Evolutionary conservation across 1,140 invertebrate genomes (phyloP), one percentile per base, ranked within the genome.

Genomic region (Fopius arisanus): DNA sequence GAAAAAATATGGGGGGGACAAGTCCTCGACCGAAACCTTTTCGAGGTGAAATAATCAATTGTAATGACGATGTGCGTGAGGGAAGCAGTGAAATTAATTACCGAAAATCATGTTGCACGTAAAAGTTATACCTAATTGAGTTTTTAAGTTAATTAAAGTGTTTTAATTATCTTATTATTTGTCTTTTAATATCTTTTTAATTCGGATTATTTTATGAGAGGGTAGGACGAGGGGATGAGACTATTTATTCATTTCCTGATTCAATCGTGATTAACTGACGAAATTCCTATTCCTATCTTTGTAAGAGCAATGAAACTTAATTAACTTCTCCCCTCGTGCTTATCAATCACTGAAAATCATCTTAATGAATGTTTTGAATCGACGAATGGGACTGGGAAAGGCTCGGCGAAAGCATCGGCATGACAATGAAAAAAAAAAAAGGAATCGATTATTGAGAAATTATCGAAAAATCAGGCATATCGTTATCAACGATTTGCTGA

Each of bases 61-160:
- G 16, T 54, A 19, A 54, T 37, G 33, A 37, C 33, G 33, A 59
- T 59, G 54, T 59, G 54, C 54, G 23, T 59, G 54, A 26, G 54
- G 26, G 9, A 65, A 31, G 12, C 12, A 65, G 28, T 65, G n/a
- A 16, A 65, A 65, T 31, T 65, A 65, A 65, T 65, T 65, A 65
- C 33, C 10, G 16, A 65, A 9, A 65, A 37, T 65, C 29, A 65
- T 31, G 28, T 31, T 65, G 29, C 26, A 65, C n/a, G 62, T 31
- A 65, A 65, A 59, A 5, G 23, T 59, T 59, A 59, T 26, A 28
- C 23, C 10, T 59, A 59, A 59, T 59, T 28, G 23, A 28, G 23
- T 59, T 59, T 59, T 59, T 59, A 59, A 59, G 54, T 59, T 59
- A 59, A 59, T 59, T 59, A 59, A 59, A 59, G 26, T 21, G 21